Conservation (phyloP, 2,113 vertebrate species). For the Siphamia tubifer region DNA sequence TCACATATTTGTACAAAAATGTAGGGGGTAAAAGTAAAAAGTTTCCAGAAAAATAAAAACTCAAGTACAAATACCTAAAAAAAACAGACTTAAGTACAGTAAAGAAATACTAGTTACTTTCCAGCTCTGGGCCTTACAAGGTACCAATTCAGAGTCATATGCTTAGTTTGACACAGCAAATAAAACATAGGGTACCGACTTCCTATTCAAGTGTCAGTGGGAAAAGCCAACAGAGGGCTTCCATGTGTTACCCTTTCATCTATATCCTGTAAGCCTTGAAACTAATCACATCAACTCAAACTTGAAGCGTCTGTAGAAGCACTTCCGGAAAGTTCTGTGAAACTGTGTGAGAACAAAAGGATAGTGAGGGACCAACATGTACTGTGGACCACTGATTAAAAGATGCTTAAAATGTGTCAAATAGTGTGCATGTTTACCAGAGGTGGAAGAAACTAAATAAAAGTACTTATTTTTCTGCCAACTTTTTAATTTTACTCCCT, state of each 20-base stretch:
- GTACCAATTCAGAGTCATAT: constrained; percentile 45
- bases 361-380: constrained; percentile 8
- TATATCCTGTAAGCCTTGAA: constrained; percentile 63
- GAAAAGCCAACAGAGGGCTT: constrained; percentile 68
- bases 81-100: background rate
- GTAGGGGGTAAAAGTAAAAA: background rate
- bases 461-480: too few relatives aligned
- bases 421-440: too few relatives aligned
- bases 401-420: too few relatives aligned
- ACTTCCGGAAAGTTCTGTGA: constrained; percentile 31
- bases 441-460: too few relatives aligned
- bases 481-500: too few relatives aligned
- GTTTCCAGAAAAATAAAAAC: too few relatives aligned
- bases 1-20: too few relatives aligned
- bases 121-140: constrained; percentile 19
- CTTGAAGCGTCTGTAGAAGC: constrained; percentile 40
- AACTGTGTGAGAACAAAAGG: constrained; percentile 40
- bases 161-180: constrained; percentile 31
- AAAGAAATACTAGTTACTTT: too few relatives aligned
- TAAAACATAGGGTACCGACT: constrained; percentile 43
- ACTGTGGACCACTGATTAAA: too few relatives aligned
- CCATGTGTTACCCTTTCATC: constrained; percentile 61
- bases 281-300: constrained; percentile 60
- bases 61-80: too few relatives aligned
- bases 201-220: constrained; percentile 62